These are phyloP conservation scores for Proisotoma minuta DNA, from an alignment of 2,888 invertebrate species.

Conservation along the genomic window DNA sequence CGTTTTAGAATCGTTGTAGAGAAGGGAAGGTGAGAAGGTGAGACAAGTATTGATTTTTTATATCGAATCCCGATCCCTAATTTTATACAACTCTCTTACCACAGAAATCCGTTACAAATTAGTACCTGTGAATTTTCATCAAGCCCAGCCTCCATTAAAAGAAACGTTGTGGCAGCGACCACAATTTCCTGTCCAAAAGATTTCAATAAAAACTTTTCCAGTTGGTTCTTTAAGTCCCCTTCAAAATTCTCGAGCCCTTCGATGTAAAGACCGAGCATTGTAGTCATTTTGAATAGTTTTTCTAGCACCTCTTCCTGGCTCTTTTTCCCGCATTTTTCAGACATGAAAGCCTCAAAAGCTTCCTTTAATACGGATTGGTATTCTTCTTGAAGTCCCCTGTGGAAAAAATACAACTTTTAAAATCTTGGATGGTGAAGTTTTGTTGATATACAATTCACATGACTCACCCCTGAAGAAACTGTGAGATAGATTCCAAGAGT, in stretches of 20 bases:
- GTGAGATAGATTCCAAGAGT: conserved; percentile 64
- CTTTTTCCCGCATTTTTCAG: conserved; percentile 56
- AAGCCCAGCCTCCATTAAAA: conserved; percentile 34
- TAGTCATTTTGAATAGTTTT: conserved; percentile 69
- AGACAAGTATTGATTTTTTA: too few species aligned
- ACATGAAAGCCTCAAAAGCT: conserved; percentile 45
- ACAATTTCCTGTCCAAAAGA: conserved; percentile 71
- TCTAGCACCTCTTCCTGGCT: conserved; percentile 77
- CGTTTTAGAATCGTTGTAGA: too few species aligned
- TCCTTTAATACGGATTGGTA: conserved; percentile 61
- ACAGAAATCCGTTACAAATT: too few species aligned
- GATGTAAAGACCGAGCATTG: conserved; percentile 72
- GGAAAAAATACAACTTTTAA: conserved; percentile 22
- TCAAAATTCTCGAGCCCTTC: conserved; percentile 62
- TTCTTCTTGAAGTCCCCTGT: conserved; percentile 55
- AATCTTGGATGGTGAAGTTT: background rate
- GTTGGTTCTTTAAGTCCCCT: conserved; percentile 59
- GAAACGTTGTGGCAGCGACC: conserved; percentile 28
- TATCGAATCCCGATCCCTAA: too few species aligned
- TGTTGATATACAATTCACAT: background rate
- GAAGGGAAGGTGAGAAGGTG: too few species aligned
- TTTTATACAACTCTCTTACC: background rate
- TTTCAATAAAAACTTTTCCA: conserved; percentile 78
- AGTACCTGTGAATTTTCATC: conserved; percentile 35
- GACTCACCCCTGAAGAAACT: conserved; percentile 62